These are phyloP conservation scores for Apamea anceps DNA, from an alignment of 2,888 invertebrate genomes.

Conservation along the genomic window DNA sequence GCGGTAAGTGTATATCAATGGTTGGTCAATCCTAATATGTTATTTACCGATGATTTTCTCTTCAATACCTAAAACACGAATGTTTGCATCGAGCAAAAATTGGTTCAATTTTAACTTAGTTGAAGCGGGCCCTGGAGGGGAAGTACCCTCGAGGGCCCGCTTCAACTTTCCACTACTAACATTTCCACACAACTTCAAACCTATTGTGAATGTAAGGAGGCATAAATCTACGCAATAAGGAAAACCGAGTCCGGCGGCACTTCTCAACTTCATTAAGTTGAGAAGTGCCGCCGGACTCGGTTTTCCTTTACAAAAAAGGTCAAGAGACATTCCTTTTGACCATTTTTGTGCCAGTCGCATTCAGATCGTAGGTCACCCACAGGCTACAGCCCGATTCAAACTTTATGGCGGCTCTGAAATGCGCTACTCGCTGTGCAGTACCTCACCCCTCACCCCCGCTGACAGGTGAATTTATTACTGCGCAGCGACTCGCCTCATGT, in stretches of 20 bases:
- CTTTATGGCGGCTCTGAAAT: neutral
- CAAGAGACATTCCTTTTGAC: neutral
- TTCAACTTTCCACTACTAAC: neutral
- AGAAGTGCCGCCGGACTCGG: constrained; percentile 5
- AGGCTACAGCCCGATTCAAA: neutral
- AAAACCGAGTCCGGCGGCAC: constrained; percentile 16
- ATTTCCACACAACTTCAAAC: neutral
- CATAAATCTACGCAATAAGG: constrained; percentile 24
- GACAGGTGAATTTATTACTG: neutral
- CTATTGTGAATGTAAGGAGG: constrained; percentile 5
- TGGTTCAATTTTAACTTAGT: neutral
- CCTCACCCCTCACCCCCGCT: neutral
- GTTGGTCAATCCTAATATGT: no score
- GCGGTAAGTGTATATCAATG: no score
- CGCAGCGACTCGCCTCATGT: neutral
- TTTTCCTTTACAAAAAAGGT: constrained; percentile 12
- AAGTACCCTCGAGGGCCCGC: neutral
- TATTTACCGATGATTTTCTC: no score
- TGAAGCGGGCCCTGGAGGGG: neutral
- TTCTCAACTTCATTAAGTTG: constrained; percentile 20
- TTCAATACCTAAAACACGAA: no score
- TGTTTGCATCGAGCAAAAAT: neutral
- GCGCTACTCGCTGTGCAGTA: neutral
- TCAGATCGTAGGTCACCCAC: constrained; percentile 14
- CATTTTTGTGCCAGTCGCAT: constrained; percentile 29